Percentiles rank a stretch among this genome's conserved stretches.
Conservation (phyloP, 2,113 vertebrate genomes). For the Pitta sordida region DNA sequence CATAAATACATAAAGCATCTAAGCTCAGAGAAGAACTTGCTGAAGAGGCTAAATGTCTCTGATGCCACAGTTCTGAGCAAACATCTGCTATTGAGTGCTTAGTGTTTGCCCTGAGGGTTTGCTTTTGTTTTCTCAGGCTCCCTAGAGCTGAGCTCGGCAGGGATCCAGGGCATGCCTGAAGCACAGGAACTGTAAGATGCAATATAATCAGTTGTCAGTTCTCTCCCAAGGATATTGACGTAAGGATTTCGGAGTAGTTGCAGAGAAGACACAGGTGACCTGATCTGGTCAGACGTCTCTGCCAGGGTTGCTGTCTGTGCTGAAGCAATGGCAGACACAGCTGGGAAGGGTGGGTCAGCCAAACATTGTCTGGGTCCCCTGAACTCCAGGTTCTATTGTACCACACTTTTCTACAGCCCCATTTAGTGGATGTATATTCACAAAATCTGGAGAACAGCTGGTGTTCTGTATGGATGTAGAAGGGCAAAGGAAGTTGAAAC, state of each 20-base stretch:
- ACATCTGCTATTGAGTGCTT: not conserved
- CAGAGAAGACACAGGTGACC: not conserved
- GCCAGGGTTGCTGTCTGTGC: not conserved
- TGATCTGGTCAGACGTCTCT: not conserved
- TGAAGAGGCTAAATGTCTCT: not conserved
- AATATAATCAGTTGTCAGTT: not conserved
- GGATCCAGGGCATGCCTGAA: not conserved
- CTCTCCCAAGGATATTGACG: fast-evolving
- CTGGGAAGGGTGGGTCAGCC: not conserved
- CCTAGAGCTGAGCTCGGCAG: not conserved
- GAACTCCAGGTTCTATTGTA: not conserved
- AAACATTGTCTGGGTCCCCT: fast-evolving
- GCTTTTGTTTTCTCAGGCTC: not conserved
- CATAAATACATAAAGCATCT: not conserved
- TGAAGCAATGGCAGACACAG: not conserved
- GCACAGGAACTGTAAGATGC: not conserved
- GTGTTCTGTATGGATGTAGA: fast-evolving
- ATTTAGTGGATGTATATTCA: fast-evolving
- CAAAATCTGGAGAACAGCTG: too few relatives aligned
- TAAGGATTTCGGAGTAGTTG: not conserved
- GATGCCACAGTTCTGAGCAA: not conserved
- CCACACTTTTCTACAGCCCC: not conserved
- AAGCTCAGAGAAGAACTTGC: not conserved
- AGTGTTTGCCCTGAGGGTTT: not conserved
- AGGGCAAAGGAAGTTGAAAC: not conserved